Evolutionary conservation across 2,888 invertebrate species (phyloP).

Genomic region (Yponomeuta plumbellus): DNA sequence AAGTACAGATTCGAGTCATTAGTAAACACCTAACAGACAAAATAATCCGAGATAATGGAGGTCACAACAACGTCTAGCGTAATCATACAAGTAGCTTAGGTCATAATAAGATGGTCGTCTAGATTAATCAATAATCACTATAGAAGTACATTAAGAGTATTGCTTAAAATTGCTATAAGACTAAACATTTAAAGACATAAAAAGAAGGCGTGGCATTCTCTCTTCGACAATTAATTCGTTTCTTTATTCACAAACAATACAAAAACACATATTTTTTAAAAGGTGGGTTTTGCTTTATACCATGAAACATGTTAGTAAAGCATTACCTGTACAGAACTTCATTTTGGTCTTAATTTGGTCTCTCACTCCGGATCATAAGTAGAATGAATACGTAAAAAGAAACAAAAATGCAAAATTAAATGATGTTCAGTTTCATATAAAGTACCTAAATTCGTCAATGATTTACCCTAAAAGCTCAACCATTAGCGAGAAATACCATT

Average conservation of each 20-base stretch:
- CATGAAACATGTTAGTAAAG: too few species aligned
- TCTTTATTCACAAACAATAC: constrained; percentile 25
- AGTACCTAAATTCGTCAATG: constrained; percentile 45
- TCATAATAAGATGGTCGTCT: not conserved
- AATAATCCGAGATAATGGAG: not conserved
- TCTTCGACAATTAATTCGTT: constrained; percentile 15
- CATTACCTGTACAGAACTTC: too few species aligned
- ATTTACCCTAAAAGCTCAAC: constrained; percentile 68
- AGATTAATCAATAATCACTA: not conserved
- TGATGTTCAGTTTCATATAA: constrained; percentile 18
- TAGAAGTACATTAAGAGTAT: constrained; percentile 32
- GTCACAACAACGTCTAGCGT: not conserved
- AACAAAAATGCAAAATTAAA: constrained; percentile 18
- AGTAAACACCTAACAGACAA: not conserved
- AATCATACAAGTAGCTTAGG: not conserved
- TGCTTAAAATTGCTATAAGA: constrained; percentile 55
- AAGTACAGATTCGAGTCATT: not conserved
- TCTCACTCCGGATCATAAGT: too few species aligned
- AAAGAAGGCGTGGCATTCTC: constrained; percentile 43
- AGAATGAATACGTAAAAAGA: not conserved
- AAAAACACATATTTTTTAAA: constrained; percentile 16
- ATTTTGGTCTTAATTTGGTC: too few species aligned
- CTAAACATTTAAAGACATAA: constrained; percentile 35
- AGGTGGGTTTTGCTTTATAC: too few species aligned
- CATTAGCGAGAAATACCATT: constrained; percentile 44